Evolutionary conservation across 2,888 invertebrate species (phyloP), one percentile per base, ranked within the genome.

Genomic region (Tipula helvola): DNA sequence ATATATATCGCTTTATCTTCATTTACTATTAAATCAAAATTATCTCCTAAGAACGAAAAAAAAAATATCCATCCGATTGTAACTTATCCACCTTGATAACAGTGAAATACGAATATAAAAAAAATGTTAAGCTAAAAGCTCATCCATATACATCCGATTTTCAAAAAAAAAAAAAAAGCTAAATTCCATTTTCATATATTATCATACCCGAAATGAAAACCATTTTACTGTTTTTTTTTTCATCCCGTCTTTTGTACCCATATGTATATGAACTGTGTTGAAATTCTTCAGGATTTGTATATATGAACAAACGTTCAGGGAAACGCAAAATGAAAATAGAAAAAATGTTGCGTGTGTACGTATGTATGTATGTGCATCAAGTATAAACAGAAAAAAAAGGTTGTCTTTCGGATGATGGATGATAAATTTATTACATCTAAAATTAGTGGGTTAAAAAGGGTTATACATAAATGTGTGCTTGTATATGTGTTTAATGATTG

Each of bases 41-140:
- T 71, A 71, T 71, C 28, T 71, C 28, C 71, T 2, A 28, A 71
- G 71, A 71, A 71, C 18, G 71, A 28, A 71, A 28, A 28, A 18
- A 44, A n/a, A 52, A 71, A 71, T 71, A 71, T 71, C 71, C 71
- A 71, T 71, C 71, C 71, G 71, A 71, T 71, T 71, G 71, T 71
- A 71, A 71, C 71, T 71, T 71, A 71, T 71, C 71, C 71, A 71
- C 71, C 71, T 71, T 71, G 71, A 71, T 71, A 71, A 71, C 71
- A 71, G 71, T 71, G 10, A 71, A 71, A 71, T 71, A 71, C 28
- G 71, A 10, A 71, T 28, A 71, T 71, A 12, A 71, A 13, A 28
- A 71, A 71, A 71, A 71, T 71, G 71, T 71, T 71, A 71, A 71
- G 71, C 71, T 71, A 71, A 71, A 71, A 71, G 71, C 71, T 71